Evolutionary conservation across 2,797 vertebrate genomes (phyloP).

Genomic region (Ispidina lecontei): DNA sequence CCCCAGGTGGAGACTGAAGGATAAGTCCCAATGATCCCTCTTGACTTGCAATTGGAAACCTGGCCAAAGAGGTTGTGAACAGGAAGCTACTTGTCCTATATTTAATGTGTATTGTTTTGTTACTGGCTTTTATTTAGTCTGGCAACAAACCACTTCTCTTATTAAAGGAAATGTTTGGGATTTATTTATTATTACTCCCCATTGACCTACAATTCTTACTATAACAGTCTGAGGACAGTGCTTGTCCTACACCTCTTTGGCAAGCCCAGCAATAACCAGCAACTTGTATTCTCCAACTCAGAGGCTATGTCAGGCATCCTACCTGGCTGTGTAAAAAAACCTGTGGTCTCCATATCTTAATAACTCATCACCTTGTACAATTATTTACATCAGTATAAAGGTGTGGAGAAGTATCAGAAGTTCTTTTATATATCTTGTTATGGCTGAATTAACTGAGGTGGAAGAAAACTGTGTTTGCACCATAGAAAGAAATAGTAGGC

Average conservation of each 20-base stretch:
- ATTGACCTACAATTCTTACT: background rate
- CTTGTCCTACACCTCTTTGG: background rate
- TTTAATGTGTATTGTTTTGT: background rate
- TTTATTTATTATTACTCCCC: background rate
- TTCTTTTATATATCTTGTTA: background rate
- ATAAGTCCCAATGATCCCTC: background rate
- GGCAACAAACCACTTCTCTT: background rate
- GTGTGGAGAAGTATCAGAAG: background rate
- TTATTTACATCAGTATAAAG: background rate
- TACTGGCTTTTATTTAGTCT: background rate
- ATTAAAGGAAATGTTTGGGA: background rate
- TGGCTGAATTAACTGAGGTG: background rate
- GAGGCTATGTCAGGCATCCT: background rate
- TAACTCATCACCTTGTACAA: background rate
- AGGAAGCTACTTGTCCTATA: background rate
- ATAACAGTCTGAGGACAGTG: background rate
- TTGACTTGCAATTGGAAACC: background rate
- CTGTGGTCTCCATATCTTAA: background rate
- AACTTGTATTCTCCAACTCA: background rate
- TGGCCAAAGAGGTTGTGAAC: background rate
- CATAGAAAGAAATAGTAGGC: background rate
- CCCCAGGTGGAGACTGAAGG: background rate
- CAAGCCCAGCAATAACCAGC: background rate
- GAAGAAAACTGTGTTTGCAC: background rate
- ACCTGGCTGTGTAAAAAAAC: background rate